Base-by-base conservation (phyloP, 2,888 invertebrate genomes). In the Pyrochroa serraticornis region DNA sequence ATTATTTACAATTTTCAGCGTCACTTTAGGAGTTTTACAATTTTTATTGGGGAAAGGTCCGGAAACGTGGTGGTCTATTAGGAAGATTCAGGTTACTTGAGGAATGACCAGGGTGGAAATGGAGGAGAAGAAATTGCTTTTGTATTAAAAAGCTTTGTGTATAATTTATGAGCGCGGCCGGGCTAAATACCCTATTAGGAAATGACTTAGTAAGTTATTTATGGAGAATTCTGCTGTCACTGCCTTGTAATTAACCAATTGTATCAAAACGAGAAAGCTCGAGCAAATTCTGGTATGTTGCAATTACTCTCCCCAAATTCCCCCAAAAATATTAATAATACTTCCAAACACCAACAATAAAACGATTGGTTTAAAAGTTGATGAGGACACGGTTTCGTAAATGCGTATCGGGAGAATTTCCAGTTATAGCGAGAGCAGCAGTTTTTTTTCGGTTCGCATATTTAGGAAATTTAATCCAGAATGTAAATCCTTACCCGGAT, bases 391-490 rank as follows among this genome's bases (percentile, higher is more conserved):
- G 34, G 41, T 50, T 42, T 50, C 48, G 31, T 48, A 13, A 39
- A 13, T 39, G 39, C 22, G 12, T n/a, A 45, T 45, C 35, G 22
- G 35, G 48, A 38, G 33, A 31, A 22, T 22, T 22, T 2, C 22
- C 22, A 22, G 22, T 22, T 22, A 22, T 22, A 22, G 8, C 38
- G 37, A 45, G 14, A 32, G 52, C 52, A 38, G 52, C 44, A 32
- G 36, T 51, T 54, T 56, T 53, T 55, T 22, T 22, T 22, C 22
- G 56, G 58, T 60, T 60, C 41, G 35, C 60, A 60, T 65, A 64
- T 64, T 64, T 64, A 48, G 53, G 55, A 65, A 66, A 70, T 70
- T 63, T 70, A 66, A 70, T 68, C 67, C 61, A 35, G 56, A 54
- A 64, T 67, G 64, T 67, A 67, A 62, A 66, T 67, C 66, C 65